A percentile compares a stretch with the other conserved stretches of the same genome.
These are phyloP conservation scores for Pelmatolapia mariae DNA, from an alignment of 2,113 vertebrate species.

Conservation along the genomic window DNA sequence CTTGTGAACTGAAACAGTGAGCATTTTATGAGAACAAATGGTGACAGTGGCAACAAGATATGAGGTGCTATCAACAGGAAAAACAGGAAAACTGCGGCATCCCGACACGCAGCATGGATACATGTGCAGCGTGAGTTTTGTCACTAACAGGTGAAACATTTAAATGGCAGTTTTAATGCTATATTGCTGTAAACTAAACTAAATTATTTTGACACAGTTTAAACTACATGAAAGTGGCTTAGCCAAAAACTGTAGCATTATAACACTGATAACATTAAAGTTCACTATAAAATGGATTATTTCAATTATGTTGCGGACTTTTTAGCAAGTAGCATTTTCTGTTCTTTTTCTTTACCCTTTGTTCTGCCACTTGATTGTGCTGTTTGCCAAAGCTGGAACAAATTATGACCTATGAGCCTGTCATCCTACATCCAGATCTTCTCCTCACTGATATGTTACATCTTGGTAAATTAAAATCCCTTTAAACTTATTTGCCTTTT, in stretches of 20 bases:
- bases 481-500: background rate
- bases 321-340: background rate
- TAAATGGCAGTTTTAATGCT: background rate
- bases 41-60: background rate
- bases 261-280: background rate
- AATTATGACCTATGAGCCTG: background rate
- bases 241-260: background rate
- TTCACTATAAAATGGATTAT: background rate
- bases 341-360: background rate
- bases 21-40: fast-evolving
- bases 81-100: fast-evolving
- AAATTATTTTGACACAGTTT: background rate
- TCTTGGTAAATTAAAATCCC: fast-evolving
- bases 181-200: background rate
- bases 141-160: fast-evolving
- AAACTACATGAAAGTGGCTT: background rate
- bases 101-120: background rate
- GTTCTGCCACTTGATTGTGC: too few relatives aligned
- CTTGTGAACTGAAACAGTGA: background rate
- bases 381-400: background rate
- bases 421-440: background rate
- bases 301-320: fast-evolving
- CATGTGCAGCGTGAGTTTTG: background rate
- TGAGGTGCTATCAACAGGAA: background rate
- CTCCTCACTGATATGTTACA: background rate